Evolutionary conservation across 2,888 invertebrate species (phyloP).

Genomic region (Calliopum simillimum): DNA sequence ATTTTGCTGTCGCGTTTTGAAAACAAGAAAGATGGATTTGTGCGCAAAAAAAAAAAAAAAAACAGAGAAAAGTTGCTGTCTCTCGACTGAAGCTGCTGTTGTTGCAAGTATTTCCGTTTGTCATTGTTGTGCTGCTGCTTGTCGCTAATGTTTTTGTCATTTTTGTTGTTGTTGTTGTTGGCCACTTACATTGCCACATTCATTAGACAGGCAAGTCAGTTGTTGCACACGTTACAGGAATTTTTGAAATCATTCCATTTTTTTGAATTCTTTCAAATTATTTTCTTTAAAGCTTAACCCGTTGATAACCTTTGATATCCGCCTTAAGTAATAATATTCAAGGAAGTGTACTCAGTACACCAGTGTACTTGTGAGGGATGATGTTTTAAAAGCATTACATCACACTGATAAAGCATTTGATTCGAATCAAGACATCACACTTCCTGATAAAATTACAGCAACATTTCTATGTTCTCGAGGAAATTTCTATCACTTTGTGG

Average conservation of each 20-base stretch:
- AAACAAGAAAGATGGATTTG: slow-evolving; percentile 30
- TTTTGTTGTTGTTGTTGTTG: slow-evolving; percentile 14
- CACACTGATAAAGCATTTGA: too few relatives aligned
- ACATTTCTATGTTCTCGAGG: too few relatives aligned
- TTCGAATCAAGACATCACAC: too few relatives aligned
- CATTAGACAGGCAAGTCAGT: slow-evolving; percentile 15
- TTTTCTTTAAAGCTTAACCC: too few relatives aligned
- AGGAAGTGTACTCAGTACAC: too few relatives aligned
- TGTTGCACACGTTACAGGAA: slow-evolving; percentile 16
- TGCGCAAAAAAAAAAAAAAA: slow-evolving; percentile 29
- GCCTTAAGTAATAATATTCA: too few relatives aligned
- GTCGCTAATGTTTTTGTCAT: slow-evolving; percentile 5
- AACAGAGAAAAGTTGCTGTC: slow-evolving; percentile 17
- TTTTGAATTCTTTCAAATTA: not conserved
- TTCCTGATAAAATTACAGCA: too few relatives aligned
- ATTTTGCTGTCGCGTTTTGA: slow-evolving; percentile 26
- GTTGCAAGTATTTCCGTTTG: slow-evolving; percentile 32
- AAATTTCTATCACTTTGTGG: too few relatives aligned
- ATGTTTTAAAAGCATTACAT: too few relatives aligned
- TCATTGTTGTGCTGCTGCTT: slow-evolving; percentile 4
- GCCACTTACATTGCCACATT: slow-evolving; percentile 11
- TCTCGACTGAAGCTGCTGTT: slow-evolving; percentile 29
- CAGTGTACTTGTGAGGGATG: too few relatives aligned
- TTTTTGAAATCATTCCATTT: not conserved
- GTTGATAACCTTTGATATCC: too few relatives aligned